Percentiles rank a stretch among this genome's conserved stretches.
These are phyloP conservation scores for Metallyticus violacea DNA, from an alignment of 2,888 invertebrate genomes.

Conservation along the genomic window DNA sequence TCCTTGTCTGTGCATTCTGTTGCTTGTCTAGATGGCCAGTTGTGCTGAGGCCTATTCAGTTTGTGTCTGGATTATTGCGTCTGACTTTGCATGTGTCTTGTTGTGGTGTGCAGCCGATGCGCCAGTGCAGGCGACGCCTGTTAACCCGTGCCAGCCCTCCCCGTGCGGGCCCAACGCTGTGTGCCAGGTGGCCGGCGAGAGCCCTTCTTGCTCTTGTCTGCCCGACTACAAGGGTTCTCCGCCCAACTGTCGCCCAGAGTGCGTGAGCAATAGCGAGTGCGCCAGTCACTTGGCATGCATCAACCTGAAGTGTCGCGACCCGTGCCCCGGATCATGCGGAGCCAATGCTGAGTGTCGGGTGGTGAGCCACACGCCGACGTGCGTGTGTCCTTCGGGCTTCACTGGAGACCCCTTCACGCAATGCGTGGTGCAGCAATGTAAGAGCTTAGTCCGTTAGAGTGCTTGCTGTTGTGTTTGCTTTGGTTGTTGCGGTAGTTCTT, in stretches of 20 bases:
- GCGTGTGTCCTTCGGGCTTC: conserved; percentile 39
- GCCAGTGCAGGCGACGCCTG: conserved; percentile 8
- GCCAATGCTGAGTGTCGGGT: conserved; percentile 45
- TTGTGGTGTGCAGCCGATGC: conserved; percentile 19
- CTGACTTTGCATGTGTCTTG: background rate
- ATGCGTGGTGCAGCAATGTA: conserved; percentile 33
- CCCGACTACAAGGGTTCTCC: conserved; percentile 66
- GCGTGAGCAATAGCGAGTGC: conserved; percentile 42
- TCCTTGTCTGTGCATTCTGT: background rate
- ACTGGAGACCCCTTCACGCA: conserved; percentile 45
- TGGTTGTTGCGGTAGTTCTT: conserved; percentile 37
- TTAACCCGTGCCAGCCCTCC: conserved; percentile 64
- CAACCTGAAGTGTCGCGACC: conserved; percentile 43
- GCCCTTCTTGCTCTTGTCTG: conserved; percentile 55
- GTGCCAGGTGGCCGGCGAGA: conserved; percentile 68
- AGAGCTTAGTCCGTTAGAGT: background rate
- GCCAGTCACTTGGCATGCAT: conserved; percentile 42
- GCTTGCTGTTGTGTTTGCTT: background rate
- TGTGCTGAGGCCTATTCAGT: background rate
- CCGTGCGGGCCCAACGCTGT: conserved; percentile 69
- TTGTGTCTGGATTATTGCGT: background rate
- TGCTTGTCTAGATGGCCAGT: conserved; percentile 40
- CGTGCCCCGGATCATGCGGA: conserved; percentile 46
- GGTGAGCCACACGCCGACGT: conserved; percentile 46
- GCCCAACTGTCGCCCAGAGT: conserved; percentile 71